Evolutionary conservation across 2,888 invertebrate genomes (phyloP), one percentile per base, ranked within the genome.

Genomic region (Pristionchus entomophagus): DNA sequence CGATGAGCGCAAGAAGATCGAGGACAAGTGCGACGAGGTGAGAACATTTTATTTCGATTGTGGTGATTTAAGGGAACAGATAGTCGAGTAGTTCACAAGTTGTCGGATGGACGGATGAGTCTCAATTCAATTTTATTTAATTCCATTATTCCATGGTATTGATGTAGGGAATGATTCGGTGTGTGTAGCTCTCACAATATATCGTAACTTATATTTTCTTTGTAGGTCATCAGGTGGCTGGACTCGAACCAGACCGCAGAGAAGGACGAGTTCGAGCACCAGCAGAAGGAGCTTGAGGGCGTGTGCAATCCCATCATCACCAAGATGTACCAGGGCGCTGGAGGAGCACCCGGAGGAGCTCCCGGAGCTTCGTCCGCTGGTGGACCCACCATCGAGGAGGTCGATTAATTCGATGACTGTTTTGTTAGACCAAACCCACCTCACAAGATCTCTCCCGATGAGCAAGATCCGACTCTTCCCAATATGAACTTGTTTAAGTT

Each of bases 301-400:
- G 95, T 97, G 80, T 97, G 97, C 95, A 97, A 96, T 94, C 97
- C 97, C 41, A 97, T 98, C 94, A 96, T 98, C 94, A 97, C 97
- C 87, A 97, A 97, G 95, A 94, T 98, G 95, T 97, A 97, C 95
- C 97, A 97, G 95, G 96, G 96, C 51, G 96, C 93, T 19, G 96
- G 96, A 87, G 96, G 96, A 89, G 95, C 95, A 95, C 96, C 95
- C 73, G 96, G 94, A 95, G 94, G 94, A 94, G 88, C 94, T 93
- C 86, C 87, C 32, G 77, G 89, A 51, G 95, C 94, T 94, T 89
- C 94, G 78, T 94, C 94, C 69, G 89, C 87, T 84, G 91, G 90
- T 86, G 90, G 91, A 88, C 95, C 95, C 87, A 95, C 95, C 88
- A 95, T 95, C 89, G 95, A 95, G 83, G 83, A 83, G 83, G 83